Base-by-base conservation (phyloP, 1,140 invertebrate species). In the Monomorium pharaonis region DNA sequence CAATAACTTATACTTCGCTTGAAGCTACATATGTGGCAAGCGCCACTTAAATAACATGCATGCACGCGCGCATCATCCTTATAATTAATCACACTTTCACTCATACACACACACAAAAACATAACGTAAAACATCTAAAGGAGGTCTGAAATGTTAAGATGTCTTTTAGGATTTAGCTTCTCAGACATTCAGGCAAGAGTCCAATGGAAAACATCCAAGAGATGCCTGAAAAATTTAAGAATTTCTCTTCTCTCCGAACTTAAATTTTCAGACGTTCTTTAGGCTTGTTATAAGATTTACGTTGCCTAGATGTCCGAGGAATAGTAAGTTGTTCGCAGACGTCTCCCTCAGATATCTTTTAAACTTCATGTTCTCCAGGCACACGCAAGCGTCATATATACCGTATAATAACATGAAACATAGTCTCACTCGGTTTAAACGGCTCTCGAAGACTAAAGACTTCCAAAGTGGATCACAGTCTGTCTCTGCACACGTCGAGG, bases 391-490 rank as follows among this genome's bases (percentile, higher is more conserved):
- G 42, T 83, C 67, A 76, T 30, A 3, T 44, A 80, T 67, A 47
- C 24, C 60, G 24, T 63, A 80, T 84, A 81, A 85, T 78, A 65
- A 84, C 75, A 81, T 78, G 77, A 81, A 87, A 77, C 42, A 72
- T 88, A 89, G 75, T 90, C 86, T 92, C 90, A 91, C 89, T 89
- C 86, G 51, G 67, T 91, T 67, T 87, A 90, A 91, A 92, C 81
- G 86, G 86, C 89, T 91, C 89, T 93, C 91, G 91, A 94, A 93
- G 93, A 94, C 91, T 93, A 92, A 92, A 90, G 91, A 94, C 91
- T 93, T 92, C 91, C 91, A 92, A 93, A 90, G 81, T 91, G 91
- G 91, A 95, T 95, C 94, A 94, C 94, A 94, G 94, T 95, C 91
- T 93, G 91, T 92, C 91, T 93, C 92, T 93, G 91, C 91, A 93